Base-by-base conservation (phyloP, 1,140 invertebrate species). In the Drosophila orena region DNA sequence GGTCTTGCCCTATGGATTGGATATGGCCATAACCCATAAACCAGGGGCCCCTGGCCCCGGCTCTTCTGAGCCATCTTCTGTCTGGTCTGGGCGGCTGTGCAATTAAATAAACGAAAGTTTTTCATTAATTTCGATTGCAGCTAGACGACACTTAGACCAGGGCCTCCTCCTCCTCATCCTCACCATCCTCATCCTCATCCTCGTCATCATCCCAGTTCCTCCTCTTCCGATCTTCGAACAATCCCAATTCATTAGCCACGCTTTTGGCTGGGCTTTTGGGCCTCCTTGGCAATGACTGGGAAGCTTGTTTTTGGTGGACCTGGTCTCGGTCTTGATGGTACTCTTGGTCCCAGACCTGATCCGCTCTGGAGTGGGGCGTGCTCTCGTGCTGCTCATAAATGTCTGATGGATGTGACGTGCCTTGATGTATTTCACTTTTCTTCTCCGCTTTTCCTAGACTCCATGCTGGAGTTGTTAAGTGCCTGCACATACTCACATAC, bases 91-190 rank as follows among this genome's bases (percentile, higher is more conserved):
- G 54, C 66, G 66, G 73, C 81, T 72, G 79, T 83, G 83, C 84
- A 86, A 86, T 86, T 86, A 86, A 86, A 86, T 89, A 83, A 86
- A 86, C 83, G 83, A 86, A 86, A 86, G 83, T 86, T 86, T 77
- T 86, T 89, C 79, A 86, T 88, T 86, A 88, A 88, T 88, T 86
- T 88, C 83, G 78, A 86, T 88, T 86, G 83, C 81, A 88, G 75
- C 73, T 56, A 81, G 64, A 56, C 49, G 81, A 88, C 78, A 78
- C 74, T 74, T 73, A 53, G 78, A 62, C 77, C 77, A 76, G 61
- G 50, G 64, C 40, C 17, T 58, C 59, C 40, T 57, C 56, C 34
- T 37, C 30, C 7, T 8, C 30, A 8, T 30, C 2, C 27, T 30
- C 27, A 0, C 7, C 27, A 30, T 30, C 7, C 30, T 10, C 17